phyloP scores from a whole-genome alignment of 2,113 vertebrate species.

The Carollia perspicillata region DNA sequence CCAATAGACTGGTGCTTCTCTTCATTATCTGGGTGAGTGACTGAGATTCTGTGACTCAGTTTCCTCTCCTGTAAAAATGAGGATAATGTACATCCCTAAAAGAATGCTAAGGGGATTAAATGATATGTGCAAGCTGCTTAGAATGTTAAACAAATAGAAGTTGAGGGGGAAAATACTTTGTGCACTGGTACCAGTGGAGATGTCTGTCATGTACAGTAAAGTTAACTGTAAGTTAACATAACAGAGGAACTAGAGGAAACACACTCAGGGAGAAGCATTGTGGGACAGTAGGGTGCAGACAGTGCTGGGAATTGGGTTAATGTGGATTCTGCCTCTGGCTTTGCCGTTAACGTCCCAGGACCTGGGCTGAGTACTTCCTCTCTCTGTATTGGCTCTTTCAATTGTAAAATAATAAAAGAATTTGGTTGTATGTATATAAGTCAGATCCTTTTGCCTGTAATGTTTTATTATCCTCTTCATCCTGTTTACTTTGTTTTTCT shows the following conservation, averaged over 20 bases:
- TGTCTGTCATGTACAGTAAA: not conserved
- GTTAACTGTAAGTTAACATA: not conserved
- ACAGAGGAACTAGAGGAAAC: not conserved
- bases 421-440: not conserved
- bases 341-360: not conserved
- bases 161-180: not conserved
- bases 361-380: not conserved
- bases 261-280: not conserved
- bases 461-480: not conserved
- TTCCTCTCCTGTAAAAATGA: not conserved
- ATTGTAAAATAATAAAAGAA: not conserved
- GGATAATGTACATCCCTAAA: not conserved
- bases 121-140: not conserved
- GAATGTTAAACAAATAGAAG: not conserved
- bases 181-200: not conserved
- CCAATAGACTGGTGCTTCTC: not conserved
- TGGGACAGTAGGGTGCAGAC: not conserved
- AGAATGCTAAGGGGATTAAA: not conserved
- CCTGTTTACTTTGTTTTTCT: not conserved
- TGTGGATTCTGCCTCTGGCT: not conserved
- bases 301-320: too few species aligned
- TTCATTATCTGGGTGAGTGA: not conserved
- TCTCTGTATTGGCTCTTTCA: not conserved
- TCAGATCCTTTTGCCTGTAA: not conserved
- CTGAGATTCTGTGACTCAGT: not conserved